Conservation (phyloP, 2,113 vertebrate species). For the Fulica atra region DNA sequence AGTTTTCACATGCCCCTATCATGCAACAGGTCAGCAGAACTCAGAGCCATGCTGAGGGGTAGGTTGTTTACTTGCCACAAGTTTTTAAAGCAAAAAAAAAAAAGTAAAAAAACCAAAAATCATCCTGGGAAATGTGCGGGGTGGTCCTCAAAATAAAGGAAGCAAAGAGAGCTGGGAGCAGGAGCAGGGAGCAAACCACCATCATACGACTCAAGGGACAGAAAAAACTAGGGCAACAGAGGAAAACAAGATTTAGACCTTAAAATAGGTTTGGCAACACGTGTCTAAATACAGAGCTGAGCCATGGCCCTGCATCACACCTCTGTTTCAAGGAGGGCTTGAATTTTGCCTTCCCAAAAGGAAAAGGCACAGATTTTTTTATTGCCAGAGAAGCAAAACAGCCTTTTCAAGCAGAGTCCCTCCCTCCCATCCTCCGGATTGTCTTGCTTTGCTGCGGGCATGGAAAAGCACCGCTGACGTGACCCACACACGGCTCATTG, state of each 20-base stretch:
- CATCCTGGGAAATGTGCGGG: background rate
- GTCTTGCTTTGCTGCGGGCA: slow-evolving; percentile 51
- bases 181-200: background rate
- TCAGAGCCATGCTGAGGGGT: accelerated
- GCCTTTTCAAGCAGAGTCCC: slow-evolving; percentile 1
- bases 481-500: slow-evolving; percentile 34
- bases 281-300: background rate
- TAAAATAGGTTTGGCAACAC: slow-evolving; percentile 13
- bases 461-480: background rate
- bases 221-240: slow-evolving; percentile 6
- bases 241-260: background rate
- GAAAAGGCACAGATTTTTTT: background rate
- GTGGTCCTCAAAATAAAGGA: background rate
- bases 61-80: background rate
- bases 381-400: slow-evolving; percentile 8
- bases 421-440: slow-evolving; percentile 35
- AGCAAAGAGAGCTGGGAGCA: background rate
- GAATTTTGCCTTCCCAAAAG: background rate
- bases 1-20: background rate
- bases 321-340: slow-evolving; percentile 23
- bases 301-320: background rate
- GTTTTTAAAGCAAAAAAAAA: background rate
- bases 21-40: background rate
- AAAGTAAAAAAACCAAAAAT: no score
- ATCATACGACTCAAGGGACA: background rate